A percentile compares a stretch with the other conserved stretches of the same genome.
These are phyloP conservation scores for Scaptomyza flava DNA, from an alignment of 2,888 invertebrate genomes.

Conservation along the genomic window DNA sequence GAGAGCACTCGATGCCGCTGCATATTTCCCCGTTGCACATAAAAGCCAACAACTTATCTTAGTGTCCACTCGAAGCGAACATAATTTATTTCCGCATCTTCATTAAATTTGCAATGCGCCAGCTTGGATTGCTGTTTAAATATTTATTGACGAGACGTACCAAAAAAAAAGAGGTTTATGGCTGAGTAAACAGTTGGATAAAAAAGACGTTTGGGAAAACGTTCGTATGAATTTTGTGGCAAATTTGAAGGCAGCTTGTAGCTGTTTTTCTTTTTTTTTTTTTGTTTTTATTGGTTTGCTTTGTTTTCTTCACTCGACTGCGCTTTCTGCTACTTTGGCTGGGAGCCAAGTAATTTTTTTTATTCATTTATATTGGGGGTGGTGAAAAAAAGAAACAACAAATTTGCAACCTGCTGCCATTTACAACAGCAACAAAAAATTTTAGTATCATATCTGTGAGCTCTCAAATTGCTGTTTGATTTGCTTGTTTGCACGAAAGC, in stretches of 20 bases:
- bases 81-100: constrained; percentile 69
- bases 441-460: constrained; percentile 51
- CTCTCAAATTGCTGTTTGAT: constrained; percentile 67
- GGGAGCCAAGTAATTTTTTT: constrained; percentile 38
- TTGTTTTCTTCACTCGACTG: constrained; percentile 59
- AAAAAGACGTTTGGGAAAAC: constrained; percentile 23
- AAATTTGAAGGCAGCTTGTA: constrained; percentile 50
- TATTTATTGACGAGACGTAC: constrained; percentile 56
- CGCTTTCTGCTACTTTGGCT: constrained; percentile 56
- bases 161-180: constrained; percentile 28
- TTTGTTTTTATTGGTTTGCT: constrained; percentile 25
- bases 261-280: constrained; percentile 3
- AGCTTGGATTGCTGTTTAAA: constrained; percentile 51
- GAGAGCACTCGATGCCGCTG: constrained; percentile 22
- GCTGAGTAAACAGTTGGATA: constrained; percentile 47
- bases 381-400: constrained; percentile 16
- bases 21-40: constrained; percentile 35
- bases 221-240: constrained; percentile 54
- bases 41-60: neutral
- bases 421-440: constrained; percentile 3
- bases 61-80: constrained; percentile 1
- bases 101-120: constrained; percentile 47
- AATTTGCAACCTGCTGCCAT: constrained; percentile 36
- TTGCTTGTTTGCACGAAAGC: constrained; percentile 67
- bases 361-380: neutral